These are phyloP conservation scores for Bubo blakistoni DNA, from an alignment of 2,113 vertebrate genomes.

Conservation along the genomic window DNA sequence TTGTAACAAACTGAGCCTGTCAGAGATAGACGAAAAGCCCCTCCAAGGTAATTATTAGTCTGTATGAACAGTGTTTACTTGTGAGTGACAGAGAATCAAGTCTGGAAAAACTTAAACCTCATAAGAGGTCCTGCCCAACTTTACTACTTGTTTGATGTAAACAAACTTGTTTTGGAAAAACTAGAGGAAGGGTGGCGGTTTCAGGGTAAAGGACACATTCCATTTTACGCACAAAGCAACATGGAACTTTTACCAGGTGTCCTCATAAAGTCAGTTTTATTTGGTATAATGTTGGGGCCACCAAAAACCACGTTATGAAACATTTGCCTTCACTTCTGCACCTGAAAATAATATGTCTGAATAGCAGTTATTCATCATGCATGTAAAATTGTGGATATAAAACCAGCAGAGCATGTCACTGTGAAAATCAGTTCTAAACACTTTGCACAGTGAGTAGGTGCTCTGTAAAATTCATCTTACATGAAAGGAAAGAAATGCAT, in stretches of 20 bases:
- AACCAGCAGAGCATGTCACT: not conserved
- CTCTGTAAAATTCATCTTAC: not conserved
- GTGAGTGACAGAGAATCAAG: not conserved
- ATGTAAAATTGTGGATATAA: constrained; percentile 3
- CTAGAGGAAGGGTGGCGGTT: not conserved
- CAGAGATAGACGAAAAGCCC: not conserved
- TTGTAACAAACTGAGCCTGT: not conserved
- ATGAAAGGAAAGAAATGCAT: not conserved
- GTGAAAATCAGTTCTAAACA: not conserved
- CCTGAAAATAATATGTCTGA: not conserved
- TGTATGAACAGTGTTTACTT: not conserved
- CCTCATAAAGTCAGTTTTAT: not conserved
- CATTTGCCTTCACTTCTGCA: not conserved
- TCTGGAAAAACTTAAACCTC: not conserved
- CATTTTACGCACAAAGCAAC: not conserved
- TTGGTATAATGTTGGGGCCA: not conserved
- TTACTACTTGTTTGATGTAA: not conserved
- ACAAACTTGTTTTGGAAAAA: not conserved
- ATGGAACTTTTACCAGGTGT: not conserved
- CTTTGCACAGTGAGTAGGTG: not conserved
- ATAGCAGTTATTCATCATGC: not conserved
- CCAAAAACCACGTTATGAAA: not conserved
- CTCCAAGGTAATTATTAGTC: not conserved
- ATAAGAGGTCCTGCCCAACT: not conserved
- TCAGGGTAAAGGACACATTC: not conserved